Conservation (phyloP, 2,888 invertebrate genomes). For the Eristalinus aeneus region DNA sequence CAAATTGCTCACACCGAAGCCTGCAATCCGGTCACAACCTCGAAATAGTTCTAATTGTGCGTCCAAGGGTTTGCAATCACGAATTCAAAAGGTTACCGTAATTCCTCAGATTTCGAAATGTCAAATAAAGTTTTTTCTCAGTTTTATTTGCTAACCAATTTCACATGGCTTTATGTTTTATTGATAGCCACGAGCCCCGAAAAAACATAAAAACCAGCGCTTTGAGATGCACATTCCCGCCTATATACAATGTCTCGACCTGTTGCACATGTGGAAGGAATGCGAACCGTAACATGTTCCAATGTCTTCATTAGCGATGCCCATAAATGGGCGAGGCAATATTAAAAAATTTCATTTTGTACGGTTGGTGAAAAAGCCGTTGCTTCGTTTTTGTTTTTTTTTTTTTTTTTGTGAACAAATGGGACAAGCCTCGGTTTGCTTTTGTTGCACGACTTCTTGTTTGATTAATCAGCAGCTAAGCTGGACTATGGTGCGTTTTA, state of each 20-base stretch:
- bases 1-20: no score
- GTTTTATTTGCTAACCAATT: not conserved
- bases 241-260: not conserved
- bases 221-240: not conserved
- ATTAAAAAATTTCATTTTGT: conserved; percentile 20
- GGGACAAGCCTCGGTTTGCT: not conserved
- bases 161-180: not conserved
- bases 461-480: not conserved
- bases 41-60: no score
- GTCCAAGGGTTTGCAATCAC: no score
- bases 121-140: no score
- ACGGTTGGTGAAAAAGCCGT: not conserved
- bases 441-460: not conserved
- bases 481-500: not conserved
- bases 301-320: conserved; percentile 64
- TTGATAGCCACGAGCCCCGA: not conserved
- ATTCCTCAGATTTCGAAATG: no score
- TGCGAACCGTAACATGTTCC: conserved; percentile 34
- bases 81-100: no score
- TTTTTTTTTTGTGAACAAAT: not conserved
- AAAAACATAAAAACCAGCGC: not conserved
- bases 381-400: not conserved
- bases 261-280: not conserved
- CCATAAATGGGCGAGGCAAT: conserved; percentile 57
- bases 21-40: no score